Percentiles rank a stretch among this genome's conserved stretches.
phyloP scores from a whole-genome alignment of 2,113 vertebrate genomes.

The Bucco capensis region DNA sequence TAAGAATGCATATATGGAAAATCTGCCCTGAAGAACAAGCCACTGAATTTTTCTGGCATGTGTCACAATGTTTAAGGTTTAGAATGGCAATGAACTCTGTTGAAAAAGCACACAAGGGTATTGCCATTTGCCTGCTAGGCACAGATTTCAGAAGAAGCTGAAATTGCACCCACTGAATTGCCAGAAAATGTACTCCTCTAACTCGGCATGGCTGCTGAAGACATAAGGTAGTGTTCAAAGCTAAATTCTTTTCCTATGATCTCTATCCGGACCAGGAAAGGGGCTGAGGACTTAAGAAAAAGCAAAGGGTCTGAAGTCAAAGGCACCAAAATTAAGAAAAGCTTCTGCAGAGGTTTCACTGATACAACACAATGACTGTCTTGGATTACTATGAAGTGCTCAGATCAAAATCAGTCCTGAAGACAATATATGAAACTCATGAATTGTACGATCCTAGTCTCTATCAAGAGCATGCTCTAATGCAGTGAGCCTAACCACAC shows the following conservation, averaged over 20 bases:
- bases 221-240: slow-evolving; percentile 16
- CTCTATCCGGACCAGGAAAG: background rate
- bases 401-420: background rate
- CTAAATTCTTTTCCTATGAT: background rate
- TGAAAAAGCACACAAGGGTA: slow-evolving; percentile 34
- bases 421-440: background rate
- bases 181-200: background rate
- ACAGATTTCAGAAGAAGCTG: slow-evolving; percentile 21
- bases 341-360: background rate
- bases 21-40: slow-evolving; percentile 37
- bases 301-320: background rate
- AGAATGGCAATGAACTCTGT: slow-evolving; percentile 51
- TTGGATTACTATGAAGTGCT: background rate
- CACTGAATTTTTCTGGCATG: slow-evolving; percentile 49
- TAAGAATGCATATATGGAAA: background rate
- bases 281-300: background rate
- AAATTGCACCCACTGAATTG: slow-evolving; percentile 11
- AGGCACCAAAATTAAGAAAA: background rate
- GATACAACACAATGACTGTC: background rate
- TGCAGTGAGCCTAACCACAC: background rate
- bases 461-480: accelerated
- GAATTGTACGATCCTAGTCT: background rate
- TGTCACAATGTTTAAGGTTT: slow-evolving; percentile 66
- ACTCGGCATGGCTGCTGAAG: background rate
- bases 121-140: slow-evolving; percentile 40